Conservation (phyloP, 2,888 invertebrate species). For the Apamea epomidion region DNA sequence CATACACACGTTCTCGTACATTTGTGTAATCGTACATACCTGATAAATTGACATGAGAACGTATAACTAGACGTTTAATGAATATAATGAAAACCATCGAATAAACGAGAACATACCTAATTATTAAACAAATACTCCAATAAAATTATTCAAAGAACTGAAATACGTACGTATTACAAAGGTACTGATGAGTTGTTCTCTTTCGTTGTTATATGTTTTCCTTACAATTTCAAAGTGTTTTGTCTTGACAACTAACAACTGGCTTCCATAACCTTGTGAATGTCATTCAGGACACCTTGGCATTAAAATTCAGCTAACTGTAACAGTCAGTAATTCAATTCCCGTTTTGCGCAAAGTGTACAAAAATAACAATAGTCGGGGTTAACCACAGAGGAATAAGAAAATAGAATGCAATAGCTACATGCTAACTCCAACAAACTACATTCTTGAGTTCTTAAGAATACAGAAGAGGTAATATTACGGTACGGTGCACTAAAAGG, state of each 20-base stretch:
- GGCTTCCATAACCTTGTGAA: conserved; percentile 32
- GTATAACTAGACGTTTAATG: background rate
- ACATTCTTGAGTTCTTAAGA: background rate
- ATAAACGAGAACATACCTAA: background rate
- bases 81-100: background rate
- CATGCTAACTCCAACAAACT: background rate
- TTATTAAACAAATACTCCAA: background rate
- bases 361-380: conserved; percentile 59
- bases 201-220: background rate
- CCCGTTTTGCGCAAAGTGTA: conserved; percentile 58
- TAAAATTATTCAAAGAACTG: background rate
- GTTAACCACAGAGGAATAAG: conserved; percentile 17
- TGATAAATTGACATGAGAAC: background rate
- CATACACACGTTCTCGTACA: background rate
- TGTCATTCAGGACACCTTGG: conserved; percentile 54
- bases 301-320: conserved; percentile 55
- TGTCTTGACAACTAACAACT: background rate
- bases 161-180: background rate
- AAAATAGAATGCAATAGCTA: conserved; percentile 25
- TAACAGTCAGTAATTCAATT: conserved; percentile 52
- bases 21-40: background rate
- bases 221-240: conserved; percentile 6
- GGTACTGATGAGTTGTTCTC: background rate
- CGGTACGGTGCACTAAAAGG: background rate
- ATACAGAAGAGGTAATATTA: background rate